A percentile compares a stretch with the other conserved stretches of the same genome.
Evolutionary conservation across 2,113 vertebrate species (phyloP).

Genomic region (Dasypus novemcinctus): DNA sequence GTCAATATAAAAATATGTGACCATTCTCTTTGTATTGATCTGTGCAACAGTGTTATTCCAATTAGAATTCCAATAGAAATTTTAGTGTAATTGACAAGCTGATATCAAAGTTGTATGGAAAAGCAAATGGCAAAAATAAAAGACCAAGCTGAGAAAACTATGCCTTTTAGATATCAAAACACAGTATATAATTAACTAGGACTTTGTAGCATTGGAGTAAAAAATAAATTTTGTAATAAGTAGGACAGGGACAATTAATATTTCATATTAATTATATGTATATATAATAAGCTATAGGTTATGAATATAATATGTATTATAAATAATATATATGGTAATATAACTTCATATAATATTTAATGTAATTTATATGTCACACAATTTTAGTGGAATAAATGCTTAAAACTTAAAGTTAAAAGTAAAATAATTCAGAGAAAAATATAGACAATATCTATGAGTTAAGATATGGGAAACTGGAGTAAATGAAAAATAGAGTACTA

Average conservation of each 20-base stretch:
- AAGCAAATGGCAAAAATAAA: slow-evolving; percentile 35
- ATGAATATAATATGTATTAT: not conserved
- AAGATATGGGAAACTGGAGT: not conserved
- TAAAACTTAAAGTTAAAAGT: not conserved
- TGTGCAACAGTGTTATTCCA: not conserved
- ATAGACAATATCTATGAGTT: not conserved
- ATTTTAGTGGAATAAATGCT: not conserved
- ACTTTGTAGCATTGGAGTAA: not conserved
- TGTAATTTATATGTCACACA: not conserved
- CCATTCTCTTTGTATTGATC: slow-evolving; percentile 27
- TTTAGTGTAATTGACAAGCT: slow-evolving; percentile 1
- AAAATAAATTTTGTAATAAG: not conserved
- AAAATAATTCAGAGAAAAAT: not conserved
- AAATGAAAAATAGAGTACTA: not conserved
- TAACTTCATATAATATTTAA: not conserved
- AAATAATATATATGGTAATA: not conserved
- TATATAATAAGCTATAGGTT: not conserved
- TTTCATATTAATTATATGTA: not conserved
- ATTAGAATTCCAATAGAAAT: slow-evolving; percentile 25
- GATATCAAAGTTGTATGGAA: slow-evolving; percentile 18
- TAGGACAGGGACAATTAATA: not conserved
- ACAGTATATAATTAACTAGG: not conserved
- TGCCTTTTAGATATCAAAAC: not conserved
- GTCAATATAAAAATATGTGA: slow-evolving; percentile 23
- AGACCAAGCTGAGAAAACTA: not conserved